Conservation (phyloP, 2,797 vertebrate species). For the Onychomys torridus region DNA sequence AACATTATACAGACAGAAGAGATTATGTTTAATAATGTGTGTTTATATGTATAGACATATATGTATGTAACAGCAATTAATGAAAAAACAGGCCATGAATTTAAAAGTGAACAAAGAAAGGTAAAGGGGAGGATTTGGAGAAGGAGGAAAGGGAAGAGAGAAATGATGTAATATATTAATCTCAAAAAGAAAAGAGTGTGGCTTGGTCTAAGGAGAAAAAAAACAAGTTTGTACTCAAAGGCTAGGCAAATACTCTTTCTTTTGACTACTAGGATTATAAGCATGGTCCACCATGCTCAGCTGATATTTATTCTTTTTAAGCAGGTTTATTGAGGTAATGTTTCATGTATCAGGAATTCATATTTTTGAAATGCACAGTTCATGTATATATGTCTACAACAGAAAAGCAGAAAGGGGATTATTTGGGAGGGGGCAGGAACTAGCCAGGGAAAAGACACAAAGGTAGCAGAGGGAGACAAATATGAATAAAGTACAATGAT, state of each 20-base stretch:
- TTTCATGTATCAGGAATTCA: background rate
- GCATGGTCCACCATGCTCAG: too few relatives aligned
- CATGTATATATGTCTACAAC: background rate
- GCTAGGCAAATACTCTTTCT: background rate
- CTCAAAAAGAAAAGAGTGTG: background rate
- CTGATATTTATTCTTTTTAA: background rate
- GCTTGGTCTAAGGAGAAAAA: background rate
- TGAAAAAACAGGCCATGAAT: background rate
- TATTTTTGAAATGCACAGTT: background rate
- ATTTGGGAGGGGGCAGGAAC: background rate
- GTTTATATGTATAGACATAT: background rate
- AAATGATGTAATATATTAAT: background rate
- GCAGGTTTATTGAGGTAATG: conserved; percentile 12
- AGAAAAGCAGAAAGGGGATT: background rate
- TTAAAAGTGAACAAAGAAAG: background rate
- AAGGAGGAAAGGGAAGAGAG: background rate
- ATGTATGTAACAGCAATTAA: background rate
- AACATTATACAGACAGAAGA: background rate
- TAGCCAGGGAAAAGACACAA: background rate
- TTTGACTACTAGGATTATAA: background rate
- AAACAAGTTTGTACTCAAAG: background rate
- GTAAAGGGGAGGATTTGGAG: background rate
- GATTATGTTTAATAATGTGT: background rate
- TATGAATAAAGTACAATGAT: background rate
- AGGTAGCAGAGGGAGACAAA: background rate